A percentile compares a stretch with the other conserved stretches of the same genome.
Conservation (phyloP, 2,113 vertebrate species). For the Ranitomeya imitator region DNA sequence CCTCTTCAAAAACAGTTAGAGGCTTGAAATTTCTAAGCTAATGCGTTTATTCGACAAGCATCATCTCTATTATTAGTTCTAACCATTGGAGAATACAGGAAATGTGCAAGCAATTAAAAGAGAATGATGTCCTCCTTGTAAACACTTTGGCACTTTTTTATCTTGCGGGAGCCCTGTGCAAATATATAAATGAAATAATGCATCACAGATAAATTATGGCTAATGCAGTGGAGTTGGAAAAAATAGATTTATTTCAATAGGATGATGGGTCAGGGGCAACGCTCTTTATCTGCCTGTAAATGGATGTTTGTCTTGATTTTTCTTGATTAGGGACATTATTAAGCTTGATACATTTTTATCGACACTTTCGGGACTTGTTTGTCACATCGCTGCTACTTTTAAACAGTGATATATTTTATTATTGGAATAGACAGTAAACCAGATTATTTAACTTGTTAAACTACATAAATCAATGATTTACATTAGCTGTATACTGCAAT, state of each 20-base stretch:
- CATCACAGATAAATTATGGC: slow-evolving; percentile 72
- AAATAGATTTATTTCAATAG: slow-evolving; percentile 66
- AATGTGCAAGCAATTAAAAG: slow-evolving; percentile 74
- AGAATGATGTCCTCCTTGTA: slow-evolving; percentile 70
- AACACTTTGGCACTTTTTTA: slow-evolving; percentile 73
- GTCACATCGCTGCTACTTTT: neutral
- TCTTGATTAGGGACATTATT: slow-evolving; percentile 61
- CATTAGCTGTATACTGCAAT: neutral
- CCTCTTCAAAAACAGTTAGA: slow-evolving; percentile 68
- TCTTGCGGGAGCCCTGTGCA: slow-evolving; percentile 67
- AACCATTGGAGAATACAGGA: slow-evolving; percentile 68
- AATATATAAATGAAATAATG: slow-evolving; percentile 75
- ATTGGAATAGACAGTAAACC: neutral
- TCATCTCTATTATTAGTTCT: slow-evolving; percentile 68
- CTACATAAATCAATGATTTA: neutral
- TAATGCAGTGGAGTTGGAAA: slow-evolving; percentile 70
- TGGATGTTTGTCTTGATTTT: slow-evolving; percentile 62
- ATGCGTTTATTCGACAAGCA: slow-evolving; percentile 75
- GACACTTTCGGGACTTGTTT: neutral
- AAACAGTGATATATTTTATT: neutral
- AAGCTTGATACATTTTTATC: slow-evolving; percentile 56
- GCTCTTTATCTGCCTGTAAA: slow-evolving; percentile 70
- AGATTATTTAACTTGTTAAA: neutral
- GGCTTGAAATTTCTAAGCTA: slow-evolving; percentile 73
- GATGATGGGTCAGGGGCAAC: slow-evolving; percentile 61